Evolutionary conservation across 64 coral and sea anemone genomes (phyloP), one percentile per base, ranked within the genome.

Genomic region (Pocillopora damicornis): DNA sequence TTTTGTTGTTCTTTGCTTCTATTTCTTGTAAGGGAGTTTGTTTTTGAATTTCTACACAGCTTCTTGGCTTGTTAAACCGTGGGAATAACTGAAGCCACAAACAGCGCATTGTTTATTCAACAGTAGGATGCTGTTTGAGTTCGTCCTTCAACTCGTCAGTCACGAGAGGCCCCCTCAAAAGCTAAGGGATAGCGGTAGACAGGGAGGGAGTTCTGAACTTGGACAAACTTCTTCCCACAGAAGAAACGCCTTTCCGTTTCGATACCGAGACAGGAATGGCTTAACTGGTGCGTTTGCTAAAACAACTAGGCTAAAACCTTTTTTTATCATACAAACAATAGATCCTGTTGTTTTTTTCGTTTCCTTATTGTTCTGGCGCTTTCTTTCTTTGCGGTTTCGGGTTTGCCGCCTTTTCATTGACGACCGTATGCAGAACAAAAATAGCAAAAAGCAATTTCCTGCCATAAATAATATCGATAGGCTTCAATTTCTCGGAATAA

Each of bases 261-360:
- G 15, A 72, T 72, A 18, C 64, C 23, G 5, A 18, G 16, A 23
- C 6, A 16, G 35, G 25, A 85, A 73, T 72, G 1, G 60, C 20
- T 23, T 59, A 79, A 25, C 57, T 10, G 56, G n/a, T 79, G 45
- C 0, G 35, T 66, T 45, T 83, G 26, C 42, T 51, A 67, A 68
- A 63, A 83, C 61, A 58, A 85, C 64, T 57, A 20, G 23, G 37
- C 11, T n/a, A 56, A 60, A 58, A 65, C 35, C 42, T 37, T 37
- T 51, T 73, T 83, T 85, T 85, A 65, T 85, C 68, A 11, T 58
- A 73, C 69, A 17, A 35, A 83, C 62, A 85, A 73, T 73, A 73
- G 35, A 11, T 23, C 58, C 11, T 56, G 38, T 73, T 85, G 35
- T 85, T 85, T 73, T 69, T 42, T 71, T 84, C 30, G 18, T 85